These are phyloP conservation scores for Cheilosia vernalis DNA, from an alignment of 2,888 invertebrate species.

Conservation along the genomic window DNA sequence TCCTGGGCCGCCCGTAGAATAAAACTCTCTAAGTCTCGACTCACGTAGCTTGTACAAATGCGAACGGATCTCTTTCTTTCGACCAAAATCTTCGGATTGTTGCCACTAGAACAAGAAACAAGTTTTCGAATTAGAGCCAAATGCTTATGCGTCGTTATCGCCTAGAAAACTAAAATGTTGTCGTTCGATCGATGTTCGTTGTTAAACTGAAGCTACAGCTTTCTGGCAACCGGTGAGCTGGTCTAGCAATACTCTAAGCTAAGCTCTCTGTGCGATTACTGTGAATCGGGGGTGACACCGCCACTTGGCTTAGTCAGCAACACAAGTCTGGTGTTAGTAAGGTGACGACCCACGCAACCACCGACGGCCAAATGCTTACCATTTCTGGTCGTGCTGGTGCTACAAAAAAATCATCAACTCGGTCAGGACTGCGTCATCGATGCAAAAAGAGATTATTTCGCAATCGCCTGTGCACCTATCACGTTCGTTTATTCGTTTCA, in stretches of 20 bases:
- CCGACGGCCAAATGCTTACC: conserved; percentile 64
- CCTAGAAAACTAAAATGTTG: conserved; percentile 31
- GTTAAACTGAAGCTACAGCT: conserved; percentile 55
- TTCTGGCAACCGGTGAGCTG: conserved; percentile 31
- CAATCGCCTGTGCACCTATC: conserved; percentile 29
- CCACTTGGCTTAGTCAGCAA: conserved; percentile 60
- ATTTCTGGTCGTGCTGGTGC: conserved; percentile 65
- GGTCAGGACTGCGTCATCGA: conserved; percentile 65
- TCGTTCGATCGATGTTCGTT: conserved; percentile 73
- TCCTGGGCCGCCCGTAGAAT: conserved; percentile 83
- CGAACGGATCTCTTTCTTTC: conserved; percentile 93
- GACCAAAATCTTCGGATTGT: conserved; percentile 92
- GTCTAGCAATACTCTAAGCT: conserved; percentile 10
- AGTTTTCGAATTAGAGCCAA: neutral
- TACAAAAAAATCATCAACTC: conserved; percentile 39
- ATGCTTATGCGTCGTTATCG: neutral
- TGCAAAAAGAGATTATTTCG: conserved; percentile 63
- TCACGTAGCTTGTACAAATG: conserved; percentile 94
- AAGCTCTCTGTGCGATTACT: conserved; percentile 32
- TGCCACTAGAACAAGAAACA: conserved; percentile 87
- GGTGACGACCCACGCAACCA: conserved; percentile 58
- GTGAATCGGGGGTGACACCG: conserved; percentile 70
- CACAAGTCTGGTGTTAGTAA: conserved; percentile 33
- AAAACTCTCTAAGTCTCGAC: conserved; percentile 90
- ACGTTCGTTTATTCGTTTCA: conserved; percentile 37